These are phyloP conservation scores for Perccottus glenii DNA, from an alignment of 2,113 vertebrate species.

Conservation along the genomic window DNA sequence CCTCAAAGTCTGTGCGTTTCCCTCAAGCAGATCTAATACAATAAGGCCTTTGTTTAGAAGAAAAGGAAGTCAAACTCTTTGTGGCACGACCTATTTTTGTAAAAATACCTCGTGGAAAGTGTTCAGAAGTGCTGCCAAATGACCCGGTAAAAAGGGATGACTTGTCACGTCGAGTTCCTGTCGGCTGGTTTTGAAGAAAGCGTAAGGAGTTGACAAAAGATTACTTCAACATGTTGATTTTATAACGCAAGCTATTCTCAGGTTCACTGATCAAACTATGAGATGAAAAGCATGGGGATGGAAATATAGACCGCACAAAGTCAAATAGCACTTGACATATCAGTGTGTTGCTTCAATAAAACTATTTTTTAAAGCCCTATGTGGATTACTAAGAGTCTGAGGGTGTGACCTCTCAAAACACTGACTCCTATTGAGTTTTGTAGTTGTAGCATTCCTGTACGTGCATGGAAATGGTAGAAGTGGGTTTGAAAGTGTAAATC, in stretches of 20 bases:
- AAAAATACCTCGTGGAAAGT: constrained; percentile 2
- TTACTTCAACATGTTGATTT: constrained; percentile 1
- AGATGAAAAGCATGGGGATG: no score
- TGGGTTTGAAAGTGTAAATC: no score
- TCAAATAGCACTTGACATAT: background rate
- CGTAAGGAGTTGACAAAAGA: background rate
- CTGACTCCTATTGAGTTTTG: no score
- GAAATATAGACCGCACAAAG: background rate
- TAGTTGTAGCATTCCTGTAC: no score
- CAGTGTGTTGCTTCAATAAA: background rate
- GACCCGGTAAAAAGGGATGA: constrained; percentile 2
- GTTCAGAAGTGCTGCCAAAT: constrained; percentile 18
- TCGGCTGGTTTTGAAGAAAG: background rate
- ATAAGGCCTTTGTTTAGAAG: constrained; percentile 33
- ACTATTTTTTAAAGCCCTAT: background rate
- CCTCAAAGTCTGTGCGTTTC: constrained; percentile 24
- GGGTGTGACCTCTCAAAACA: background rate
- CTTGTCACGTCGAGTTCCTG: background rate
- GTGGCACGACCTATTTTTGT: constrained; percentile 7
- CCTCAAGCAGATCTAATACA: constrained; percentile 25
- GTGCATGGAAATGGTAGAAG: no score
- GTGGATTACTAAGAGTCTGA: background rate
- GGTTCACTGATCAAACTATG: background rate
- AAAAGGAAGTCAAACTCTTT: constrained; percentile 16
- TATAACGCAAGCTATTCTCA: background rate